These are phyloP conservation scores for Smittia aterrima DNA, from an alignment of 2,888 invertebrate genomes.

Conservation along the genomic window DNA sequence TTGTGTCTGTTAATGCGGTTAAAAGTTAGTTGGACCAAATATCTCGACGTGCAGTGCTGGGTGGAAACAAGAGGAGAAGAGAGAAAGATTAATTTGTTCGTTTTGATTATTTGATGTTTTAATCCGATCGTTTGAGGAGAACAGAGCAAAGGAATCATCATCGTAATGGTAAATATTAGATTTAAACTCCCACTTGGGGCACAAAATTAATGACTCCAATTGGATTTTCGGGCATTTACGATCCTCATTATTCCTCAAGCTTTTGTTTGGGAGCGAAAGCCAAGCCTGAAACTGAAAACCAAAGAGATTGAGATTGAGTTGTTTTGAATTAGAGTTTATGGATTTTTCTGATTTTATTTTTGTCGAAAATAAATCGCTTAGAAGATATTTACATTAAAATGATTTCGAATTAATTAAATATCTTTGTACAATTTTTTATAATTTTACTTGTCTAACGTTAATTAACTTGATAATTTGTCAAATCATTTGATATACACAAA, in stretches of 20 bases:
- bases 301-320: neutral
- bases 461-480: neutral
- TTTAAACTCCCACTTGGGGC: constrained; percentile 13
- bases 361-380: neutral
- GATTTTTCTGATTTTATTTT: neutral
- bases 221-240: constrained; percentile 1
- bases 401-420: neutral
- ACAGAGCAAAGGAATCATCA: neutral
- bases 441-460: neutral
- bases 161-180: constrained; percentile 19
- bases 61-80: neutral
- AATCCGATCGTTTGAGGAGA: constrained; percentile 33
- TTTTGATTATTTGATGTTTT: constrained; percentile 39
- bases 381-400: neutral
- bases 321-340: neutral
- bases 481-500: constrained; percentile 13
- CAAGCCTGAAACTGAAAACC: neutral
- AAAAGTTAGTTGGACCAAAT: neutral
- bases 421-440: constrained; percentile 1
- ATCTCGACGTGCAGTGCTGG: neutral
- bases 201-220: constrained; percentile 4
- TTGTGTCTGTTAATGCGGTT: constrained; percentile 8
- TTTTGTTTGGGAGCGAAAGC: neutral
- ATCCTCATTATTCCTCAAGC: neutral
- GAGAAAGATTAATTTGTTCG: constrained; percentile 39